Conservation (phyloP, 2,888 invertebrate genomes). For the Leptinotarsa juncta region DNA sequence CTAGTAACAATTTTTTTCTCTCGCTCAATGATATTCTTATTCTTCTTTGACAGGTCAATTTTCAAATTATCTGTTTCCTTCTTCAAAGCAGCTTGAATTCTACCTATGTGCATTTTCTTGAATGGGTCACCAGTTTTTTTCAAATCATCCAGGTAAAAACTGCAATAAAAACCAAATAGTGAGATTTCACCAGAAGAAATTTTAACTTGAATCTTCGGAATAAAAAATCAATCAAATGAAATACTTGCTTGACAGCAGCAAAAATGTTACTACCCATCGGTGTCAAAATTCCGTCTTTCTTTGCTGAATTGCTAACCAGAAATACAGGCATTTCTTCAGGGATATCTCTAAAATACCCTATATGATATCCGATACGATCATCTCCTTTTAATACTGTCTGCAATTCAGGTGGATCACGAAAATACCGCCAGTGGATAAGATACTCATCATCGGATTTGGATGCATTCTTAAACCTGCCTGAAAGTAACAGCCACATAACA, state of each 20-base stretch:
- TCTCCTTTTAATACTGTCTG: constrained; percentile 82
- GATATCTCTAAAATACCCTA: constrained; percentile 91
- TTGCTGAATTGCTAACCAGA: constrained; percentile 80
- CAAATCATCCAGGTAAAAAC: constrained; percentile 70
- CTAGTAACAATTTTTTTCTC: constrained; percentile 74
- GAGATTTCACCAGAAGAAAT: background rate
- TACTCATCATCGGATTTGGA: constrained; percentile 70
- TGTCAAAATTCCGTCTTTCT: constrained; percentile 76
- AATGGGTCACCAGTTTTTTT: constrained; percentile 72
- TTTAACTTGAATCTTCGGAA: too few relatives aligned
- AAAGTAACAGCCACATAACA: background rate
- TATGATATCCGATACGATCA: constrained; percentile 79
- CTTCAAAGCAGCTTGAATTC: constrained; percentile 73
- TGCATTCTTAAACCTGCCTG: constrained; percentile 59
- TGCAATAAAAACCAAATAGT: constrained; percentile 47
- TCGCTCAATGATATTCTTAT: constrained; percentile 72
- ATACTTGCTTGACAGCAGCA: constrained; percentile 79
- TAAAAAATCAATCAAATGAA: background rate
- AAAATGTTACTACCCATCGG: constrained; percentile 84
- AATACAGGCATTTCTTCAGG: constrained; percentile 80
- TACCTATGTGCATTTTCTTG: constrained; percentile 70
- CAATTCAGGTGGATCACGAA: constrained; percentile 95
- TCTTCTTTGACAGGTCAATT: constrained; percentile 71
- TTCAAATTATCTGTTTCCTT: constrained; percentile 73
- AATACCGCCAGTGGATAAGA: constrained; percentile 89